Percentiles rank a stretch among this genome's conserved stretches.
phyloP scores from a whole-genome alignment of 2,888 invertebrate species.

The Limnephilus auricula region DNA sequence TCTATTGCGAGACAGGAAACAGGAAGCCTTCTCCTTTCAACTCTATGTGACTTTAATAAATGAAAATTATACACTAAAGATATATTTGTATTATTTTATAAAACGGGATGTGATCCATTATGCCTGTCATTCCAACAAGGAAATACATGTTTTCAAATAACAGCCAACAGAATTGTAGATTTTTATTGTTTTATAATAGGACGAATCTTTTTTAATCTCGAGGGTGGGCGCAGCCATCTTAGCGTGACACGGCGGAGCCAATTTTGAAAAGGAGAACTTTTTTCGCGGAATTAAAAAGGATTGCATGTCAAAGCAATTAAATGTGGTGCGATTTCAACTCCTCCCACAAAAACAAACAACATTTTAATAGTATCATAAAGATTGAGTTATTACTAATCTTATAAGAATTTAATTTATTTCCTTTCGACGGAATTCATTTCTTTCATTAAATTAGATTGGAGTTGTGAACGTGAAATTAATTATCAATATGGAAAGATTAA shows the following conservation, averaged over 20 bases:
- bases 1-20: neutral
- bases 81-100: neutral
- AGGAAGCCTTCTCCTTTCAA: neutral
- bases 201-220: neutral
- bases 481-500: too few relatives aligned
- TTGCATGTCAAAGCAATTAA: neutral
- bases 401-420: too few relatives aligned
- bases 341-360: neutral
- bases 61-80: neutral
- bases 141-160: neutral
- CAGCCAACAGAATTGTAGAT: neutral
- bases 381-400: too few relatives aligned
- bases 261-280: neutral
- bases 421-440: too few relatives aligned
- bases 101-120: constrained; percentile 2
- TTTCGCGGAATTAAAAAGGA: neutral
- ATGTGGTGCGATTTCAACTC: neutral
- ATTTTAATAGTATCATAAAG: neutral
- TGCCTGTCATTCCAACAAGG: neutral
- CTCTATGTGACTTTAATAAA: neutral
- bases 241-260: neutral
- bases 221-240: neutral
- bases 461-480: too few relatives aligned
- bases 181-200: neutral
- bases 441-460: too few relatives aligned